Conservation (phyloP, 2,797 vertebrate species). For the Hydrophis major region DNA sequence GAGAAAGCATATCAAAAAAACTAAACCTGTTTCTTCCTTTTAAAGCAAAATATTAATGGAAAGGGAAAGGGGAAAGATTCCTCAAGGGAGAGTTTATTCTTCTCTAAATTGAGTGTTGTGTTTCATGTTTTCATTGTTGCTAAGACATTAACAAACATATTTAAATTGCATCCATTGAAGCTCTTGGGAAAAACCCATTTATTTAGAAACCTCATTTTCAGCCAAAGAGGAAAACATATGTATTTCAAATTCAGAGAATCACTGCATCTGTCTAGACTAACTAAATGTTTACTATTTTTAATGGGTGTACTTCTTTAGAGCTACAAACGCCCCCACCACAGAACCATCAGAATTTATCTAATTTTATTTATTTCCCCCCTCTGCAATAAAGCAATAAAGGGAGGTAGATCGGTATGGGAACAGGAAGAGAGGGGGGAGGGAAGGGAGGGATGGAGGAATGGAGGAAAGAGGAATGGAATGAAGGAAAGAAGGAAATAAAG, state of each 20-base stretch:
- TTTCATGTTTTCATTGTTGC: background rate
- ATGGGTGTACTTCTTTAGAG: background rate
- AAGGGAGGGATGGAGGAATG: background rate
- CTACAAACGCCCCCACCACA: background rate
- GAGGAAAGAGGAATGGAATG: no score
- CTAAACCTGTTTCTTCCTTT: background rate
- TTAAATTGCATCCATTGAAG: background rate
- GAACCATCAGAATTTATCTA: background rate
- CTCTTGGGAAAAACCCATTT: background rate
- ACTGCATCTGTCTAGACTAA: background rate
- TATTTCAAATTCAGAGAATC: background rate
- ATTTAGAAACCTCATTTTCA: background rate
- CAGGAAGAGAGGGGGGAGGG: background rate
- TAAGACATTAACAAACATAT: background rate
- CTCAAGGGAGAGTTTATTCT: background rate
- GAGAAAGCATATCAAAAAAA: background rate
- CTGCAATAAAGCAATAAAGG: constrained; percentile 15
- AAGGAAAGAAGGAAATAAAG: no score
- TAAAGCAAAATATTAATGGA: background rate
- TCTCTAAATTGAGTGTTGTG: background rate
- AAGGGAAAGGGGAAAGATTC: background rate
- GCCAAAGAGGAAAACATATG: background rate
- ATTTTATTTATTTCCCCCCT: background rate
- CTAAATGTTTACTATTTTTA: background rate
- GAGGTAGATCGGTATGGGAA: background rate